These are phyloP conservation scores for Epinephelus malabaricus DNA, from an alignment of 2,797 vertebrate species.

Conservation along the genomic window DNA sequence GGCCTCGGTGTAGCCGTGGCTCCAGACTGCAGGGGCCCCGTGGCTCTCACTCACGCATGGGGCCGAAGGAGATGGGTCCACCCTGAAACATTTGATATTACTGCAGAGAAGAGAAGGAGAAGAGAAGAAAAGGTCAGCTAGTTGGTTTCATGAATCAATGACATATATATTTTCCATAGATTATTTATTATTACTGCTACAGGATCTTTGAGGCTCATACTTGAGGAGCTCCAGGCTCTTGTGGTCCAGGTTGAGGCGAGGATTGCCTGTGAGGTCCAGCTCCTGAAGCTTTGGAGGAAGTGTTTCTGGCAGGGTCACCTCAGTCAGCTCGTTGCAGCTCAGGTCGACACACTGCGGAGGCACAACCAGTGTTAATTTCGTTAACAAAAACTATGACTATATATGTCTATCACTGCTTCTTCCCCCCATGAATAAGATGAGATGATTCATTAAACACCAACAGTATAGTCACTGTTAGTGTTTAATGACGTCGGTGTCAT, in stretches of 20 bases:
- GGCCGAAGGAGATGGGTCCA: conserved; percentile 90
- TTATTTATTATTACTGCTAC: neutral
- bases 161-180: neutral
- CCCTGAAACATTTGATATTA: conserved; percentile 96
- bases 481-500: too few species aligned
- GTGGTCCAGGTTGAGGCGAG: conserved; percentile 94
- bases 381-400: too few species aligned
- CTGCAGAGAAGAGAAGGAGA: conserved; percentile 70
- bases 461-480: too few species aligned
- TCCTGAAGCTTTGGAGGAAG: conserved; percentile 95
- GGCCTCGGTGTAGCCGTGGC: conserved; percentile 96
- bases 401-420: too few species aligned
- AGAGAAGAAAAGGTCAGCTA: neutral
- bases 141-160: neutral
- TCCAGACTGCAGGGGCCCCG: conserved; percentile 95
- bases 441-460: too few species aligned
- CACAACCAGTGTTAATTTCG: neutral
- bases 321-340: conserved; percentile 96
- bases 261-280: conserved; percentile 96
- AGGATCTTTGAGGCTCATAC: conserved; percentile 79
- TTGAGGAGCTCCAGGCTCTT: conserved; percentile 96
- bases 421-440: too few species aligned
- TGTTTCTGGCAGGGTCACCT: conserved; percentile 92
- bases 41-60: conserved; percentile 88
- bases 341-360: conserved; percentile 91